Evolutionary conservation across 2,888 invertebrate genomes (phyloP).

Genomic region (Aethes cnicana): DNA sequence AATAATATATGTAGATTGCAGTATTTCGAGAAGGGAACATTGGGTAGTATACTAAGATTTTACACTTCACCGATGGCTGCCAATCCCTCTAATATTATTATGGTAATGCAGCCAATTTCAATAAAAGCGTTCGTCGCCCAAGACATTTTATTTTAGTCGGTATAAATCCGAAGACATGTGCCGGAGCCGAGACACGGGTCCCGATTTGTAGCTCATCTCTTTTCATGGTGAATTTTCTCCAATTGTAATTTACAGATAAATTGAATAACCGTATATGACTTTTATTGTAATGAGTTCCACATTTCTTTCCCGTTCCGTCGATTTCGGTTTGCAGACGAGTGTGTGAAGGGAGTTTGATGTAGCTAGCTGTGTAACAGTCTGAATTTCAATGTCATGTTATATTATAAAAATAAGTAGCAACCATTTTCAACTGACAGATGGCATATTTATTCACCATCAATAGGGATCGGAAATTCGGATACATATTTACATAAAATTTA

Average conservation of each 20-base stretch:
- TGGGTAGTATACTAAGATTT: conserved; percentile 67
- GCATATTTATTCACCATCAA: too few species aligned
- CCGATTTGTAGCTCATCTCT: conserved; percentile 70
- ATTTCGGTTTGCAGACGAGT: not conserved
- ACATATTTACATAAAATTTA: too few species aligned
- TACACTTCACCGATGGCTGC: conserved; percentile 74
- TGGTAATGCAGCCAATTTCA: conserved; percentile 79
- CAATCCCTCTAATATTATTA: conserved; percentile 81
- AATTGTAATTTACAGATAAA: conserved; percentile 50
- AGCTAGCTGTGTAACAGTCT: too few species aligned
- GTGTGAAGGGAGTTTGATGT: conserved; percentile 1
- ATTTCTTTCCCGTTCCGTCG: conserved; percentile 3
- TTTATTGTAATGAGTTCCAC: conserved; percentile 39
- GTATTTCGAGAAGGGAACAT: conserved; percentile 55
- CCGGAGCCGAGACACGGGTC: conserved; percentile 60
- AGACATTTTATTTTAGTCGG: conserved; percentile 65
- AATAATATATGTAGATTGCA: conserved; percentile 63
- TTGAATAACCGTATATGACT: conserved; percentile 46
- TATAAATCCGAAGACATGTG: conserved; percentile 72
- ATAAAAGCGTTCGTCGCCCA: conserved; percentile 73
- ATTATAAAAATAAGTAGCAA: too few species aligned
- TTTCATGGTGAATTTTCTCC: conserved; percentile 51
- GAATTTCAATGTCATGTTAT: too few species aligned
- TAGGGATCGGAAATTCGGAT: too few species aligned
- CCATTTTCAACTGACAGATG: too few species aligned